phyloP scores from a whole-genome alignment of 2,113 vertebrate species.

The Aspiorhynchus laticeps region DNA sequence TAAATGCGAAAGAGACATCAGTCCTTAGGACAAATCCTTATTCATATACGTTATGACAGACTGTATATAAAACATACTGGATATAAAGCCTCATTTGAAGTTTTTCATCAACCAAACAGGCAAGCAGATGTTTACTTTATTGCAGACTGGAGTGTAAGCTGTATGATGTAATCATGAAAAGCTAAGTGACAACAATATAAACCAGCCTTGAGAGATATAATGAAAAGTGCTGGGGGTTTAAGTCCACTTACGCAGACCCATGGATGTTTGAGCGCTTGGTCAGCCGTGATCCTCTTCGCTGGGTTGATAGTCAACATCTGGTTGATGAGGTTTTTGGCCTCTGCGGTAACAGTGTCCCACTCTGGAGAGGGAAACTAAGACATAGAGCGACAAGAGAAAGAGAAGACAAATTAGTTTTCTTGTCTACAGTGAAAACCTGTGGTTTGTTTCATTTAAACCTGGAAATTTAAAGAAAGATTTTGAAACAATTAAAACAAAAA shows the following conservation, averaged over 20 bases:
- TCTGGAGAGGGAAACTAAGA: conserved; percentile 96
- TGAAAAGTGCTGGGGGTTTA: background rate
- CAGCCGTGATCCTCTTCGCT: conserved; percentile 96
- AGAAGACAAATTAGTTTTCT: background rate
- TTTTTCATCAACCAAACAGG: background rate
- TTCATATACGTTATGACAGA: background rate
- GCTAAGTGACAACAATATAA: background rate
- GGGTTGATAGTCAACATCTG: conserved; percentile 99
- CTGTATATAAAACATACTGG: background rate
- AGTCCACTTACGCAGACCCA: conserved; percentile 97
- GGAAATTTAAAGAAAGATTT: background rate
- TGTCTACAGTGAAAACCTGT: background rate
- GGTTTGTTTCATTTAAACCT: background rate
- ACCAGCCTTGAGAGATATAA: conserved; percentile 1
- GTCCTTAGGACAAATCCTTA: background rate
- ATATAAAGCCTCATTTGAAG: background rate
- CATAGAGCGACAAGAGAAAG: background rate
- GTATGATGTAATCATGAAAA: background rate
- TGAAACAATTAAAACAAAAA: too few species aligned
- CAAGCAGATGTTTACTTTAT: background rate
- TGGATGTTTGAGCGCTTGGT: conserved; percentile 97
- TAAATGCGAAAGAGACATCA: conserved; percentile 63
- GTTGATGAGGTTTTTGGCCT: conserved; percentile 99
- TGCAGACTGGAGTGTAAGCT: background rate
- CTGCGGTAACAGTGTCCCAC: conserved; percentile 98